Conservation (phyloP, 2,113 vertebrate genomes). For the Falco punctatus region DNA sequence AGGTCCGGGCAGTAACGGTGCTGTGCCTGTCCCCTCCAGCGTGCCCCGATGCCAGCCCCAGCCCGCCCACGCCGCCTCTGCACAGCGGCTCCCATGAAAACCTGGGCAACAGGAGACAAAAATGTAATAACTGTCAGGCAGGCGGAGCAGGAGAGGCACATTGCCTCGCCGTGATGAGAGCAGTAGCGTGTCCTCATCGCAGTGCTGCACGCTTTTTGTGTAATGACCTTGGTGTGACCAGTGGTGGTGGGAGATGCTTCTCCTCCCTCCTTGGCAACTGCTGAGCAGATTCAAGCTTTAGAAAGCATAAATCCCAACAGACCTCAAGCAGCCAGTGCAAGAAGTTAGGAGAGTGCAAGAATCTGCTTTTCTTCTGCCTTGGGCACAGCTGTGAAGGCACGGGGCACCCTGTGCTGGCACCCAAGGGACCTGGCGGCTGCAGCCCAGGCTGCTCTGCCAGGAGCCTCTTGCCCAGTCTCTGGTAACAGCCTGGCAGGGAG, state of each 20-base stretch:
- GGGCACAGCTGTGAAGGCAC: not conserved
- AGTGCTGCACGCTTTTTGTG: too few relatives aligned
- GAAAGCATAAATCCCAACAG: not conserved
- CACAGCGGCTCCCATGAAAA: not conserved
- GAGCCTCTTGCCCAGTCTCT: not conserved
- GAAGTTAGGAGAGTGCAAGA: not conserved
- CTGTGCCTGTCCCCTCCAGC: too few relatives aligned
- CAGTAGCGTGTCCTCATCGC: not conserved
- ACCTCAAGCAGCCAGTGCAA: not conserved
- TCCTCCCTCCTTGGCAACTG: not conserved
- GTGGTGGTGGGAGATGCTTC: not conserved
- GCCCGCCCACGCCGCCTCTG: not conserved
- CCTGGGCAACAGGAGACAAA: not conserved
- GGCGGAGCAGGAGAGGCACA: not conserved
- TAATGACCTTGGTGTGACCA: not conserved
- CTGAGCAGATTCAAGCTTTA: not conserved
- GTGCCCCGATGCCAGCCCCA: too few relatives aligned
- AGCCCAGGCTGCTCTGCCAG: not conserved
- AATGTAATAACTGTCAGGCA: fast-evolving
- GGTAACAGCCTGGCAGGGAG: not conserved
- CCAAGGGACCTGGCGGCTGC: not conserved
- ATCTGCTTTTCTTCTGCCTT: not conserved
- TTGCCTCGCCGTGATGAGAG: fast-evolving
- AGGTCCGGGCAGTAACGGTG: not conserved
- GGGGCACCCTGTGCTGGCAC: not conserved